Evolutionary conservation across 2,888 invertebrate species (phyloP), one percentile per base, ranked within the genome.

Genomic region (Anthophora plumipes): DNA sequence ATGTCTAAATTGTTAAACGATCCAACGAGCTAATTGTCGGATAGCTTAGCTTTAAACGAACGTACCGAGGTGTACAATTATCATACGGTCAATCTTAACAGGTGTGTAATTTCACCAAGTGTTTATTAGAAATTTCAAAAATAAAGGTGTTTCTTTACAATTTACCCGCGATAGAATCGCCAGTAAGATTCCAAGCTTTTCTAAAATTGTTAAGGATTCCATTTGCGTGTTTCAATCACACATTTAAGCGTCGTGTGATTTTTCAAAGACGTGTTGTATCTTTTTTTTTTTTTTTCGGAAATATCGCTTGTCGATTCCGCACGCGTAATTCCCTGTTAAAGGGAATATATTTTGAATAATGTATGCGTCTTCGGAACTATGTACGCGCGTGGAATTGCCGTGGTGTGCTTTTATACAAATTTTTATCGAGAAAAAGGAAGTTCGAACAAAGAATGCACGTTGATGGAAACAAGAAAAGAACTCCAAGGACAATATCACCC

Each of bases 281-380:
- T 31, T 31, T 31, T 4, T 31, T 31, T 31, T 31, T 31, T n/a
- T n/a, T 37, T 55, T 55, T 64, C 11, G 25, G 39, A 2, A 59
- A 52, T 39, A 17, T 54, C 37, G 25, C 11, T 66, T 50, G 17
- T 43, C 43, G 20, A 77, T 66, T 66, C 75, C 20, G 8, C 6
- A 17, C 66, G 37, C 39, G 77, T 60, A 54, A 31, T 31, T 61
- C 5, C 20, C 7, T 20, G 48, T 46, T 52, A 74, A 57, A 60
- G 31, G 75, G 66, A 74, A 74, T 74, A 73, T 66, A 41, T 74
- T 67, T 54, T 52, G 74, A 74, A 60, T 66, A 67, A 67, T 77
- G 75, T 60, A 77, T 60, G 22, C 46, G 37, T 20, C 25, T 31
- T 31, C 14, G 22, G 7, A 25, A 17, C 9, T n/a, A n/a, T n/a